Conservation (phyloP, 2,113 vertebrate genomes). For the Triplophysa tibetana region DNA sequence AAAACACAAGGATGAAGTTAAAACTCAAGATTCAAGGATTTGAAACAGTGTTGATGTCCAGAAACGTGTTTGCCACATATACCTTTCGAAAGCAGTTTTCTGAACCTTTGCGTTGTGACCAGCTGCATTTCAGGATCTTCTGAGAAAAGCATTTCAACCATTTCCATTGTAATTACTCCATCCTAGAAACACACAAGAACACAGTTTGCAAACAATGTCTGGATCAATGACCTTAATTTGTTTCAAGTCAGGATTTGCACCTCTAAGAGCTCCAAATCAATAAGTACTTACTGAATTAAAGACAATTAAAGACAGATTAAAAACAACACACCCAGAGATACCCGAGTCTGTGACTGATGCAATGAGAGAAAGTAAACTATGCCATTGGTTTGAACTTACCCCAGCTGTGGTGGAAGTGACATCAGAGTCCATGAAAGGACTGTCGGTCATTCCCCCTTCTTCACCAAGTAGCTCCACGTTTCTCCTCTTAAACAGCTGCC, state of each 20-base stretch:
- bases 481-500: conserved; percentile 94
- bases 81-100: conserved; percentile 99
- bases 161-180: conserved; percentile 92
- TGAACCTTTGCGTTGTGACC: conserved; percentile 93
- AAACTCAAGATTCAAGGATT: not conserved
- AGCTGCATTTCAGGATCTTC: conserved; percentile 94
- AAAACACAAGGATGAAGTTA: conserved; percentile 28
- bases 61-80: conserved; percentile 19
- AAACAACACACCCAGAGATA: conserved; percentile 11
- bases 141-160: conserved; percentile 98
- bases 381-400: conserved; percentile 72
- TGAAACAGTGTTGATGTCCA: not conserved
- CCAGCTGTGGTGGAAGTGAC: conserved; percentile 80
- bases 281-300: conserved; percentile 20
- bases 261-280: conserved; percentile 10
- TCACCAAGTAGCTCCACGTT: conserved; percentile 93
- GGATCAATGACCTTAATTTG: conserved; percentile 11
- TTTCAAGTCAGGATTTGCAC: not conserved
- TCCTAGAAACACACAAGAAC: conserved; percentile 77
- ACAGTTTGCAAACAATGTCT: not conserved
- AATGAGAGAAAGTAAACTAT: not conserved
- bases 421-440: conserved; percentile 86
- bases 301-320: conserved; percentile 9
- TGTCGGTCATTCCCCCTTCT: conserved; percentile 89
- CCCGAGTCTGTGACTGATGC: not conserved